Evolutionary conservation across 1,140 invertebrate genomes (phyloP).

Genomic region (Daktulosphaira vitifoliae): DNA sequence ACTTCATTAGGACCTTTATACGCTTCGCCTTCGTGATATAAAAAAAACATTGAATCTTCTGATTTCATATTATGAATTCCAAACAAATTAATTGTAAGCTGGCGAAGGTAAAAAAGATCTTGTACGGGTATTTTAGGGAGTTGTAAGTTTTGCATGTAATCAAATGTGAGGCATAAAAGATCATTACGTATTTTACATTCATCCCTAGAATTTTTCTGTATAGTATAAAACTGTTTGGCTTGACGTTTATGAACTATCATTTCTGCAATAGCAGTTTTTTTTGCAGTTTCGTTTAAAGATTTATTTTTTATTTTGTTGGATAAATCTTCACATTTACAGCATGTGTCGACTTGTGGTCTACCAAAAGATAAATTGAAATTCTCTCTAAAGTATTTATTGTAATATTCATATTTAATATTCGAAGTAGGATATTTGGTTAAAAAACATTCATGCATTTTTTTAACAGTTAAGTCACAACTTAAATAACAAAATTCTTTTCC

Average conservation of each 20-base stretch:
- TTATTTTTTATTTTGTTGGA: conserved; percentile 31
- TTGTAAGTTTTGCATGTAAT: too few relatives aligned
- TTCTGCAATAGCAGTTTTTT: conserved; percentile 40
- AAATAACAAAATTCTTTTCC: background rate
- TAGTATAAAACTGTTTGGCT: conserved; percentile 40
- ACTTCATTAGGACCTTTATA: conserved; percentile 38
- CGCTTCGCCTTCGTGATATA: conserved; percentile 38
- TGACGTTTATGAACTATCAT: conserved; percentile 37
- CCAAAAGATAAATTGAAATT: background rate
- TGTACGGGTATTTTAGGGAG: too few relatives aligned
- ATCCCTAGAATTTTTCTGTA: too few relatives aligned
- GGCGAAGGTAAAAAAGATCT: too few relatives aligned
- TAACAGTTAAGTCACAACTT: background rate
- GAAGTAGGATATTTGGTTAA: background rate
- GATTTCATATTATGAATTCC: conserved; percentile 37
- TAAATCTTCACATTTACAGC: conserved; percentile 33
- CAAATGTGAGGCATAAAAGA: too few relatives aligned
- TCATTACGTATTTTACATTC: too few relatives aligned
- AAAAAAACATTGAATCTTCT: conserved; percentile 36
- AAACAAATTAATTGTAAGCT: too few relatives aligned
- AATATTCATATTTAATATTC: background rate
- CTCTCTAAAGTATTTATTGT: background rate
- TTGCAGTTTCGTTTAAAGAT: conserved; percentile 37
- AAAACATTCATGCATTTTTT: too few relatives aligned
- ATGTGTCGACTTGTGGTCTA: conserved; percentile 36